Percentiles rank a stretch among this genome's conserved stretches.
Evolutionary conservation across 2,888 invertebrate species (phyloP).

Genomic region (Hypsopygia costalis): DNA sequence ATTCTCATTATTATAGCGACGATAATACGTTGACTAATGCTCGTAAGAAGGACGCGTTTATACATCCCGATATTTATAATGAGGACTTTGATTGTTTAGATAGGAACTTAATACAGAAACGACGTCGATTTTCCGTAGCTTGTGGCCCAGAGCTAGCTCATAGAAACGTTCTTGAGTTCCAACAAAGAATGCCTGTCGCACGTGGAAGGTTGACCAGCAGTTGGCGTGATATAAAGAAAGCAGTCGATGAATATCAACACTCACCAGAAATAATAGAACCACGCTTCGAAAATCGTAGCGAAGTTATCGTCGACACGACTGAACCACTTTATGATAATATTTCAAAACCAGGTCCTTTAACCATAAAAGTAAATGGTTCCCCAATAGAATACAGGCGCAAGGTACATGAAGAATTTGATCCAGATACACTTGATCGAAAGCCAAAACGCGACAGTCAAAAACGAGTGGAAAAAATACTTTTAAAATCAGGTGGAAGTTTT

Average conservation of each 20-base stretch:
- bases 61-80: constrained; percentile 34
- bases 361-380: constrained; percentile 89
- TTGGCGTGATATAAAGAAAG: constrained; percentile 62
- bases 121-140: constrained; percentile 60
- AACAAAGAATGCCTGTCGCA: constrained; percentile 38
- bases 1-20: constrained; percentile 60
- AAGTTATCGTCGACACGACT: constrained; percentile 84
- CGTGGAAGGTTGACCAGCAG: constrained; percentile 57
- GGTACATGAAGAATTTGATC: constrained; percentile 89
- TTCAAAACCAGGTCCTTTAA: constrained; percentile 86
- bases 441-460: constrained; percentile 69
- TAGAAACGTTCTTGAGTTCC: constrained; percentile 38
- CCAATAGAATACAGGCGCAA: constrained; percentile 84
- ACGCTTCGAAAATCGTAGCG: constrained; percentile 60
- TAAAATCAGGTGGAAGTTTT: constrained; percentile 87
- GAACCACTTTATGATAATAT: constrained; percentile 77
- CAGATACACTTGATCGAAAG: constrained; percentile 91
- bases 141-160: constrained; percentile 65
- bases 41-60: constrained; percentile 39
- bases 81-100: constrained; percentile 66
- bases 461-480: constrained; percentile 73
- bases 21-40: constrained; percentile 46
- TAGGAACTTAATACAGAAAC: constrained; percentile 43
- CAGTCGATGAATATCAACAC: constrained; percentile 33
- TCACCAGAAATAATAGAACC: constrained; percentile 39